These are phyloP conservation scores for Thecocarcelia acutangulata DNA, from an alignment of 2,888 invertebrate species.

Conservation along the genomic window DNA sequence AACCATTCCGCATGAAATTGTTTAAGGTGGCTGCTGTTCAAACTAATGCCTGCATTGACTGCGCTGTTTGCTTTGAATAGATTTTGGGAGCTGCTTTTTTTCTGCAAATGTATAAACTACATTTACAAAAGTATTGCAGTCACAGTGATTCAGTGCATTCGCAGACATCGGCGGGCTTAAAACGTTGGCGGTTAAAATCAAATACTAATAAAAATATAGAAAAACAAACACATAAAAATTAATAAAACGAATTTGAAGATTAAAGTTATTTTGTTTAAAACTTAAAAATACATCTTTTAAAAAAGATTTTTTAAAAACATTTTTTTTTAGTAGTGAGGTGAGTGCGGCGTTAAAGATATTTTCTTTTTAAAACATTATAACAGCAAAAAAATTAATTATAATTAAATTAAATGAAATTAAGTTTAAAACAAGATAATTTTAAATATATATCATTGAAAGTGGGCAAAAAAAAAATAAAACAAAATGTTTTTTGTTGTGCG, in stretches of 20 bases:
- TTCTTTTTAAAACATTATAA: too few relatives aligned
- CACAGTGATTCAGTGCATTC: slow-evolving; percentile 78
- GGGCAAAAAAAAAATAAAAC: too few relatives aligned
- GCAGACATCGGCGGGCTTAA: slow-evolving; percentile 75
- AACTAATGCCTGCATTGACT: neutral
- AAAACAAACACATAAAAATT: neutral
- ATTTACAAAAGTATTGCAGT: slow-evolving; percentile 77
- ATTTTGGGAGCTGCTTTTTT: slow-evolving; percentile 40
- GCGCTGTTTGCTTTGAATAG: slow-evolving; percentile 19
- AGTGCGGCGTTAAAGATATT: too few relatives aligned
- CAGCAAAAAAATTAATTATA: too few relatives aligned
- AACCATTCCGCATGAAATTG: slow-evolving; percentile 9
- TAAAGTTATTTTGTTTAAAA: too few relatives aligned
- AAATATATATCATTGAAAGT: too few relatives aligned
- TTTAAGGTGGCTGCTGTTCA: slow-evolving; percentile 9
- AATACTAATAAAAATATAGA: slow-evolving; percentile 14
- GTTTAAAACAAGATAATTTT: too few relatives aligned
- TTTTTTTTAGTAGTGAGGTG: too few relatives aligned
- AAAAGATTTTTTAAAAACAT: too few relatives aligned
- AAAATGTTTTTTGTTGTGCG: too few relatives aligned
- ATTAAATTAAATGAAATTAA: too few relatives aligned
- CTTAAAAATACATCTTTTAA: too few relatives aligned
- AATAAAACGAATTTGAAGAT: neutral
- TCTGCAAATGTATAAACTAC: slow-evolving; percentile 69
- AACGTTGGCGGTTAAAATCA: slow-evolving; percentile 65